Evolutionary conservation across 2,888 invertebrate genomes (phyloP), one percentile per base, ranked within the genome.

Genomic region (Parthenolecanium corni): DNA sequence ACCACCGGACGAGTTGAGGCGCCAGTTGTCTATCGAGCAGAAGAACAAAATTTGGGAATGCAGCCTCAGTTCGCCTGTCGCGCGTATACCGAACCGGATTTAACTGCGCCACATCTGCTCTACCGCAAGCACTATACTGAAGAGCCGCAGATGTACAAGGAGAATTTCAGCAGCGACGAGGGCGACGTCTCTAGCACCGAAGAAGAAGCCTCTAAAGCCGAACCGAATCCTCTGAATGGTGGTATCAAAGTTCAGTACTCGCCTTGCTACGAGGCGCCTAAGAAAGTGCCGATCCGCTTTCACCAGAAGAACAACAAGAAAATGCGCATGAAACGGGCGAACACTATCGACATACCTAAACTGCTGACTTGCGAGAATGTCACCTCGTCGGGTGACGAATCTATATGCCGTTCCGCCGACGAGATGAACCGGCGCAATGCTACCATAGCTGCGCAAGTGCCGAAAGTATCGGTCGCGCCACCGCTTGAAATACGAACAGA

Each of bases 311-410:
- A 76, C 54, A 80, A 77, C 66, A 85, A 84, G 68, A 87, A 86
- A 71, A 76, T 83, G 23, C 82, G 84, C 69, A 86, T 90, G 83
- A 90, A 89, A 73, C 80, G 90, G 16, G 89, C 90, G 3, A 91
- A 91, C 69, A 91, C 91, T 1, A 88, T 90, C 66, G 89, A 90
- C 71, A 89, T 90, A 36, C 54, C 63, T 9, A 53, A 24, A 9
- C 24, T 51, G 52, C 3, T 36, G n/a, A 20, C n/a, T 16, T 54
- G 38, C 40, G 40, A 54, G 40, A 36, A 54, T 20, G 18, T 54
- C 21, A 38, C 36, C 62, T 75, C 74, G 66, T 75, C 75, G 51
- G 73, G 73, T 61, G 73, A 73, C 65, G 75, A 75, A 64, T 77
- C 78, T 18, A 78, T 79, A 52, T 77, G 78, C 23, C 67, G 65